Percentiles rank a stretch among this genome's conserved stretches.
These are phyloP conservation scores for Bungarus multicinctus DNA, from an alignment of 2,113 vertebrate genomes.

Conservation along the genomic window DNA sequence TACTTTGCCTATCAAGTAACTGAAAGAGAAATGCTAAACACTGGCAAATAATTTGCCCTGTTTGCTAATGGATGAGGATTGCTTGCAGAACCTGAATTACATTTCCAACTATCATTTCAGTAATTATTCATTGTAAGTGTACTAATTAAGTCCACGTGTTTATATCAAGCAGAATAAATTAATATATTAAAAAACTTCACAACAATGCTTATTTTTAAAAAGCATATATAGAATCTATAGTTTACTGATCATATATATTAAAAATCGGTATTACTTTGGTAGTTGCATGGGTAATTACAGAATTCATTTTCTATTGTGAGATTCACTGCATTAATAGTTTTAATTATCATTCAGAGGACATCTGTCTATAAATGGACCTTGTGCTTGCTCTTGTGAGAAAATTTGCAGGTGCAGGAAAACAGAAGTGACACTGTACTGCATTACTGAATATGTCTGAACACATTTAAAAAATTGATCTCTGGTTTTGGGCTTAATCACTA, in stretches of 20 bases:
- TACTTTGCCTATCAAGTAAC: not conserved
- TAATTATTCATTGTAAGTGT: not conserved
- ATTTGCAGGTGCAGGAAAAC: not conserved
- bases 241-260: not conserved
- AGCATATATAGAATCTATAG: not conserved
- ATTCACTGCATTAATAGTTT: not conserved
- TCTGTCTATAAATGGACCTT: not conserved
- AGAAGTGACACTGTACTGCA: not conserved
- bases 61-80: not conserved
- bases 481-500: not conserved
- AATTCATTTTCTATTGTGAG: not conserved
- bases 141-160: not conserved
- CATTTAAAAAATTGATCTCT: not conserved
- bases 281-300: not conserved
- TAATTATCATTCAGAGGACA: conserved; percentile 19
- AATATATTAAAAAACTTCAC: not conserved
- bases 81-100: not conserved
- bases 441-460: not conserved
- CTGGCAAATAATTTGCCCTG: not conserved
- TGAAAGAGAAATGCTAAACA: not conserved
- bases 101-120: not conserved
- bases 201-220: not conserved
- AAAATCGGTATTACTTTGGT: not conserved
- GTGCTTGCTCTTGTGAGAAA: not conserved
- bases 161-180: not conserved